Conservation (phyloP, 2,888 invertebrate species). For the Saturnia pavonia region DNA sequence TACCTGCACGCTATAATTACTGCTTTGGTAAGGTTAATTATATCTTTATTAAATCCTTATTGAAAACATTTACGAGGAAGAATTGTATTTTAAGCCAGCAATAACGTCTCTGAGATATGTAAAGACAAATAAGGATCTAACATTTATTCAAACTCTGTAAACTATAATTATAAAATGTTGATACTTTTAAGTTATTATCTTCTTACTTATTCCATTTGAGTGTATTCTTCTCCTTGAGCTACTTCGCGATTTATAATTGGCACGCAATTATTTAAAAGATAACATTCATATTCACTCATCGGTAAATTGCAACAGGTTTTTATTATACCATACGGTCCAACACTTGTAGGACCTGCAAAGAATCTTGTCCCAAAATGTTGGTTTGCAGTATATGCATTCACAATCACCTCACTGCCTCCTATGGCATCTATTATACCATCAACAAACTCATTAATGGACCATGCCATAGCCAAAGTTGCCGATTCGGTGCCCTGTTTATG, state of each 20-base stretch:
- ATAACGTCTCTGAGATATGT: neutral
- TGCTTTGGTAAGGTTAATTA: too few relatives aligned
- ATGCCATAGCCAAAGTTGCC: constrained; percentile 53
- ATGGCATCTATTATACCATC: constrained; percentile 53
- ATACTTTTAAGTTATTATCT: constrained; percentile 9
- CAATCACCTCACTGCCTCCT: constrained; percentile 43
- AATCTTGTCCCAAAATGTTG: constrained; percentile 59
- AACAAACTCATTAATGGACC: constrained; percentile 58
- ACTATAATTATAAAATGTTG: constrained; percentile 25
- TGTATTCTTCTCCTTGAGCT: constrained; percentile 53
- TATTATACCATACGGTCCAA: constrained; percentile 52
- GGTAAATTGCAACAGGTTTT: constrained; percentile 44
- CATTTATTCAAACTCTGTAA: constrained; percentile 37
- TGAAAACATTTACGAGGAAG: neutral
- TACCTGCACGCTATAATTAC: neutral
- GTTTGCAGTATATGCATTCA: constrained; percentile 56
- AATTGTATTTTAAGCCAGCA: neutral
- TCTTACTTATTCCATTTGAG: constrained; percentile 35
- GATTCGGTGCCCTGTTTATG: constrained; percentile 52
- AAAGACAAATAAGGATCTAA: constrained; percentile 15
- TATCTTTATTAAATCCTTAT: neutral
- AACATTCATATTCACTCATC: constrained; percentile 51
- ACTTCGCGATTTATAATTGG: constrained; percentile 53
- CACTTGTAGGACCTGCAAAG: constrained; percentile 56
- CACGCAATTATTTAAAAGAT: constrained; percentile 43